phyloP scores from a whole-genome alignment of 2,797 vertebrate genomes.

The Lates japonicus region DNA sequence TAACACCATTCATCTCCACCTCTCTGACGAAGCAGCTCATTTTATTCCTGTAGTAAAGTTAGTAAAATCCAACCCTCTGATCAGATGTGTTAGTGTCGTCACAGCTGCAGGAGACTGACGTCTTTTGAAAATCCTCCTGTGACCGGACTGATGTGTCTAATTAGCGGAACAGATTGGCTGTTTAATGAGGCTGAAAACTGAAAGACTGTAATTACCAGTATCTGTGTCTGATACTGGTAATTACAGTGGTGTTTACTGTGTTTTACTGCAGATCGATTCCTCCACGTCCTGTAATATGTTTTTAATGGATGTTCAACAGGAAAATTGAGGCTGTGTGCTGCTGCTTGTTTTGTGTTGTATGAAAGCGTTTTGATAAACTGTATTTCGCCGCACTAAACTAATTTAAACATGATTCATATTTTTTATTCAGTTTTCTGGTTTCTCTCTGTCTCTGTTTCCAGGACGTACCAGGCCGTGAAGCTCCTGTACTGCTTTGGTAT shows the following conservation, averaged over 20 bases:
- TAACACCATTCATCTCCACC: constrained; percentile 1
- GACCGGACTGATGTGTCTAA: constrained; percentile 32
- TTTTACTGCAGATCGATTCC: constrained; percentile 1
- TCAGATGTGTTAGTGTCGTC: constrained; percentile 22
- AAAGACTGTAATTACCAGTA: constrained; percentile 45
- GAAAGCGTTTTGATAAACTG: constrained; percentile 15
- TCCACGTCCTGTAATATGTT: neutral
- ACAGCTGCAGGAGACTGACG: constrained; percentile 4
- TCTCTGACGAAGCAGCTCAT: neutral
- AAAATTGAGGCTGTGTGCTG: neutral
- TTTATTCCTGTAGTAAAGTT: constrained; percentile 6
- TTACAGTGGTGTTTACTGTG: neutral
- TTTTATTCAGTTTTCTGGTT: neutral
- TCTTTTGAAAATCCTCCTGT: constrained; percentile 1
- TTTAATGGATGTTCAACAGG: neutral
- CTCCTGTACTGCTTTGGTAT: constrained; percentile 96
- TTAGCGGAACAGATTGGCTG: constrained; percentile 54
- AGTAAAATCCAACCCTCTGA: neutral
- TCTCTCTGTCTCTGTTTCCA: constrained; percentile 59
- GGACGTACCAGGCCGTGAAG: constrained; percentile 96
- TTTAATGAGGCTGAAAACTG: constrained; percentile 46
- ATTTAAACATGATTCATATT: neutral
- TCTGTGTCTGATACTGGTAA: constrained; percentile 2
- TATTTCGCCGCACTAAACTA: too few species aligned
- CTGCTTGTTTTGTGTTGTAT: neutral